Base-by-base conservation (phyloP, 2,113 vertebrate species). In the Protobothrops flavoviridis region DNA sequence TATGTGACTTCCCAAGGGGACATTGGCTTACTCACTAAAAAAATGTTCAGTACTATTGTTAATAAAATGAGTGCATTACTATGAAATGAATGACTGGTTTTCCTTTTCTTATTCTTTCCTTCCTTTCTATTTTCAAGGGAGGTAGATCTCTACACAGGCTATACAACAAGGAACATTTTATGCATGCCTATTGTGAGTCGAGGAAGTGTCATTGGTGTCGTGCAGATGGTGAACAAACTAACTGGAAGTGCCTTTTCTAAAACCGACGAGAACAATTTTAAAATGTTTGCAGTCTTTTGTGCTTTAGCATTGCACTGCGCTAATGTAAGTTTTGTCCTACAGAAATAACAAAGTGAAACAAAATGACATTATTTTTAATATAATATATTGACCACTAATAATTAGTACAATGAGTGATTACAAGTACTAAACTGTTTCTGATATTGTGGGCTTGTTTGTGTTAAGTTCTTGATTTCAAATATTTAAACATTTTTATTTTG, bases 201-300 rank as follows among this genome's bases (percentile, higher is more conserved):
- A 26, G 99, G 99, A 93, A 98, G 97, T 12, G 99, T 99, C 87
- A 99, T 99, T 86, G 99, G 99, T 5, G 99, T 99, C 93, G 99
- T 99, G 94, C 99, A 99, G 97, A 99, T 99, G 99, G 98, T 99
- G 94, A 99, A 99, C 98, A 99, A 99, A 96, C 96, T 99, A 95
- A 99, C 98, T 96, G 99, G 99, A 98, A 99, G 99, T 98, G 99
- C 99, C 99, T 99, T 99, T 98, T 99, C 99, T 96, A 99, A 99
- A 98, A 99, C 99, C 0, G 99, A 99, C 43, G 99, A 99, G 96
- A 99, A 99, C 98, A 99, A 99, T 98, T 99, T 99, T 97, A 99
- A 99, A 97, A 99, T 99, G 99, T 99, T 99, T 95, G 99, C 99
- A 29, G 99, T 99, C 98, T 99, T 99, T 96, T 99, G 99, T 96